Percentiles rank a stretch among this genome's conserved stretches.
phyloP scores from a whole-genome alignment of 2,888 invertebrate genomes.

The Hoplodrina ambigua region DNA sequence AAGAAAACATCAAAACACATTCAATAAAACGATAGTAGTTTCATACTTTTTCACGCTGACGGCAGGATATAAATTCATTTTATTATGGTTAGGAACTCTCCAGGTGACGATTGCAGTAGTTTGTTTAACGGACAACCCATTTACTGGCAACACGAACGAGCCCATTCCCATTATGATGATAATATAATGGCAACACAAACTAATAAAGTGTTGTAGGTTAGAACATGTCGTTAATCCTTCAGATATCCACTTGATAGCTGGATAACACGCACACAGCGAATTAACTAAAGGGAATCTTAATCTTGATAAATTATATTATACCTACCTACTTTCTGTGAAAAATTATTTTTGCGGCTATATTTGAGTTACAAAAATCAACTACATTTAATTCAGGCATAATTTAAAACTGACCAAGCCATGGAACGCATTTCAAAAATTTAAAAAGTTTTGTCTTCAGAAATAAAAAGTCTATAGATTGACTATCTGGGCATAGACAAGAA shows the following conservation, averaged over 20 bases:
- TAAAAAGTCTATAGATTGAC: no score
- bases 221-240: constrained; percentile 58
- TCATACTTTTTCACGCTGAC: constrained; percentile 13
- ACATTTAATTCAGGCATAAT: no score
- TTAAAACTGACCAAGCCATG: no score
- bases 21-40: constrained; percentile 2
- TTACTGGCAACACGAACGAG: constrained; percentile 51
- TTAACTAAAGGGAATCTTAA: constrained; percentile 44
- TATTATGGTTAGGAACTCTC: constrained; percentile 34
- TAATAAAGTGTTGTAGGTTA: constrained; percentile 65
- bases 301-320: constrained; percentile 28
- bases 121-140: constrained; percentile 47
- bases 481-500: no score
- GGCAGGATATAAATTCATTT: constrained; percentile 35
- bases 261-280: constrained; percentile 66
- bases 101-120: constrained; percentile 54
- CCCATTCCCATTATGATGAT: constrained; percentile 63
- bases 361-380: not conserved
- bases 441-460: no score
- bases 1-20: not conserved
- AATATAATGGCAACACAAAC: constrained; percentile 66
- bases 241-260: constrained; percentile 61
- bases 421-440: no score
- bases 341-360: not conserved
- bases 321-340: not conserved